phyloP scores from a whole-genome alignment of 2,113 vertebrate species.

The Dasyornis broadbenti region DNA sequence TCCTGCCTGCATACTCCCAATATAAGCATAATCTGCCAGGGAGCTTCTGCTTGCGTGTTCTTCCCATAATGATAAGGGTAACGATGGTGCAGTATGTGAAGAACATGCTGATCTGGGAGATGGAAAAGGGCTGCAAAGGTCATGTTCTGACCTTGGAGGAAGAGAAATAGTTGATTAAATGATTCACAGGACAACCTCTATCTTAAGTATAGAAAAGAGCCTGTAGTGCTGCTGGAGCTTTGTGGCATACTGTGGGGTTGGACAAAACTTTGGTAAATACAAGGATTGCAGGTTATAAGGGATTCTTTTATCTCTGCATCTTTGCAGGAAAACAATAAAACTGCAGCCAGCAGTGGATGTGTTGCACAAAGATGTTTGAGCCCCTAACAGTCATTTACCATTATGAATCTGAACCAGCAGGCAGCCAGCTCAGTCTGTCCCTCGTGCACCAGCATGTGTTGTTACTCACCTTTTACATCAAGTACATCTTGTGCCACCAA shows the following conservation, averaged over 20 bases:
- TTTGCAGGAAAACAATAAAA: background rate
- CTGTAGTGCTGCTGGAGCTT: background rate
- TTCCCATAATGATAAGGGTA: background rate
- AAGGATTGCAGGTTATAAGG: background rate
- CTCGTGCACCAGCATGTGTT: rapidly evolving
- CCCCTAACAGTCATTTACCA: background rate
- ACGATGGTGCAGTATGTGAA: background rate
- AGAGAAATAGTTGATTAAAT: background rate
- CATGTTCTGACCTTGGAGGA: background rate
- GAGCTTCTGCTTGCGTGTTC: background rate
- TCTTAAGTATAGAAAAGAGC: background rate
- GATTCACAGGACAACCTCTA: background rate
- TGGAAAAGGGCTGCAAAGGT: background rate
- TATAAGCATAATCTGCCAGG: background rate
- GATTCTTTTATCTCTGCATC: background rate
- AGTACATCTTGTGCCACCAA: background rate
- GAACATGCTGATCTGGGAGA: background rate
- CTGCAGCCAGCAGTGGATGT: background rate
- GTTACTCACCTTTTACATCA: background rate
- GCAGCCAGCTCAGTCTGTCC: background rate
- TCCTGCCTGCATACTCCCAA: background rate
- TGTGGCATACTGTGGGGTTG: rapidly evolving
- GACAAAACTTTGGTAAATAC: background rate
- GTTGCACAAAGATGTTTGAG: background rate
- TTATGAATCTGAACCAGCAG: background rate